Base-by-base conservation (phyloP, 1,140 invertebrate species). In the Pygmarrhopalites habei region DNA sequence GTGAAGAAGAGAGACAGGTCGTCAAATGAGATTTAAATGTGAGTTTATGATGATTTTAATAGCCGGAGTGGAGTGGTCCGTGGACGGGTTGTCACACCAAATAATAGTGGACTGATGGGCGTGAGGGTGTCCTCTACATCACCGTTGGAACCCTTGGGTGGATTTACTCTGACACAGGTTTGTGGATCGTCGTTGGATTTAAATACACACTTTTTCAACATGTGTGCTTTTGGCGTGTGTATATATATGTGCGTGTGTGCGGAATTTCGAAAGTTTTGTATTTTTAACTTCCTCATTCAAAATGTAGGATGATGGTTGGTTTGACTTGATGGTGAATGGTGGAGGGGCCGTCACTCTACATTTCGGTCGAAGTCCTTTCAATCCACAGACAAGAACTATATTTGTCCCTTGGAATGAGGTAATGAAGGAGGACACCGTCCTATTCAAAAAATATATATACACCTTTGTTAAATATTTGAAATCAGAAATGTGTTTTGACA, bases 381-480 rank as follows among this genome's bases (percentile, higher is more conserved):
- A 88, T 53, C 84, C 89, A 1, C 86, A 91, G 66, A 88, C 84
- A n/a, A 84, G 89, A 73, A 92, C 95, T 58, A 88, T 97, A 2
- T 91, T 89, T 74, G 90, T 97, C 21, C 92, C 92, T 2, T 96
- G 94, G 92, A 98, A 98, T 78, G 91, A 95, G 82, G 88, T 92
- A 78, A 69, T 35, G n/a, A n/a, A n/a, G n/a, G n/a, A n/a, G n/a
- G n/a, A n/a, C n/a, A n/a, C n/a, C n/a, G n/a, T n/a, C n/a, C n/a
- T n/a, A n/a, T n/a, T n/a, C n/a, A n/a, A n/a, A n/a, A n/a, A n/a
- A n/a, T n/a, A n/a, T n/a, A n/a, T n/a, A n/a, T n/a, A n/a, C n/a
- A n/a, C n/a, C n/a, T n/a, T n/a, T n/a, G n/a, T n/a, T n/a, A n/a
- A n/a, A n/a, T n/a, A n/a, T n/a, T n/a, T n/a, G n/a, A n/a, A n/a